Evolutionary conservation across 2,797 vertebrate genomes (phyloP), one percentile per base, ranked within the genome.

Genomic region (Ctenopoma multispine): DNA sequence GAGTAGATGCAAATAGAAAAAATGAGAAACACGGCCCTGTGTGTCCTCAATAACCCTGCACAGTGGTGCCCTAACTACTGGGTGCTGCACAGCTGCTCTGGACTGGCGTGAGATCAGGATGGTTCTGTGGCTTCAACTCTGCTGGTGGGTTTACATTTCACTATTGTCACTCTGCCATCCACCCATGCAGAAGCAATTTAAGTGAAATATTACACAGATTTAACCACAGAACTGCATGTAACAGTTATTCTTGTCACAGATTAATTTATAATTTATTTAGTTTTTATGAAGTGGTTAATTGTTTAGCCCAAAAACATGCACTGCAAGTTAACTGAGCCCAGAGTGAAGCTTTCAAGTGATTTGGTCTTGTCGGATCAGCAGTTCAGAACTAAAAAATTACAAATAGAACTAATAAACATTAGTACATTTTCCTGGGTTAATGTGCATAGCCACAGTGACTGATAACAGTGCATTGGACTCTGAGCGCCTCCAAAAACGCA

Each of bases 41-140:
- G 9, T 79, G 88, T 67, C 81, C 84, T 86, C 83, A 66, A 8
- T 84, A 72, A 86, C 78, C 81, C 70, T 15, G 38, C 63, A 24
- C 68, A 82, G 78, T 69, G 81, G 70, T 70, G 69, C 69, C 75
- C 72, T 85, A 81, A 88, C 66, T 84, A 80, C 80, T 85, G 81
- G 85, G 77, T 77, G 53, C 77, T 82, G 63, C 67, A 51, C 71
- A 48, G 71, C 80, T 77, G 81, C 80, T 83, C 47, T 62, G 80
- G 53, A 50, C 62, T 81, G 79, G 72, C 65, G 68, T 60, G 69
- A 78, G 77, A 69, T 83, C 61, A 64, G 51, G 23, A 54, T 53
- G 58, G 34, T 63, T 68, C 60, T 80, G 75, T 60, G 72, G 78
- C 79, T 80, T 71, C 72, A 63, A 67, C 77, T 71, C 59, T 79